A percentile compares a stretch with the other conserved stretches of the same genome.
phyloP scores from a whole-genome alignment of 2,797 vertebrate genomes.

The Crenichthys baileyi region DNA sequence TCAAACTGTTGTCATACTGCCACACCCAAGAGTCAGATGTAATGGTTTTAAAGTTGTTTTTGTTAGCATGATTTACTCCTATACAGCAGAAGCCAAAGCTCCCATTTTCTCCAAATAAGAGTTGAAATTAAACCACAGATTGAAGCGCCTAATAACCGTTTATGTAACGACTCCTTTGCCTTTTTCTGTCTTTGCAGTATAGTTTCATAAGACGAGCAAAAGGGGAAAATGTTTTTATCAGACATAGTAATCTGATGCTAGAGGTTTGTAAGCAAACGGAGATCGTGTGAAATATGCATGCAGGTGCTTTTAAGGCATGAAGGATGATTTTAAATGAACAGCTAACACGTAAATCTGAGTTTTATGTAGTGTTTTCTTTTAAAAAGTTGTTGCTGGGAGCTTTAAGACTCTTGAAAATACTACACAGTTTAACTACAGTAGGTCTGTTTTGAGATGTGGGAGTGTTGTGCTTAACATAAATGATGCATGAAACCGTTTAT shows the following conservation, averaged over 20 bases:
- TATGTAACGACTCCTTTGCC: slow-evolving; percentile 29
- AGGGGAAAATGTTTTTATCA: slow-evolving; percentile 98
- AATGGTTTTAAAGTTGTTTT: slow-evolving; percentile 26
- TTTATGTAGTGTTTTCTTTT: background rate
- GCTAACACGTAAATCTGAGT: background rate
- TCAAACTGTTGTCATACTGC: slow-evolving; percentile 6
- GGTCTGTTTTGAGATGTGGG: slow-evolving; percentile 45
- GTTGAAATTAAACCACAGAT: slow-evolving; percentile 11
- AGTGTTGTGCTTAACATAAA: slow-evolving; percentile 58
- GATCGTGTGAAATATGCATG: slow-evolving; percentile 68
- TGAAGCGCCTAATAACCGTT: background rate
- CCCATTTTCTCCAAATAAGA: slow-evolving; percentile 39
- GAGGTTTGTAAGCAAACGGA: slow-evolving; percentile 90
- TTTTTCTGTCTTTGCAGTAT: slow-evolving; percentile 88
- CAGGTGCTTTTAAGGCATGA: slow-evolving; percentile 35
- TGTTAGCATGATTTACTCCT: slow-evolving; percentile 8
- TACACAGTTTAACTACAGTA: slow-evolving; percentile 11
- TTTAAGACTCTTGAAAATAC: slow-evolving; percentile 19
- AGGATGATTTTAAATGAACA: background rate
- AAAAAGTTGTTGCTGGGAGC: slow-evolving; percentile 37
- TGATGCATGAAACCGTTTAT: slow-evolving; percentile 53
- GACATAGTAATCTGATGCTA: slow-evolving; percentile 99
- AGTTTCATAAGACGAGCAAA: slow-evolving; percentile 95
- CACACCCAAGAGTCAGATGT: slow-evolving; percentile 18
- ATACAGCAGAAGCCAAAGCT: slow-evolving; percentile 48